Percentiles rank a stretch among this genome's conserved stretches.
Conservation (phyloP, 2,797 vertebrate genomes). For the Dermochelys coriacea region DNA sequence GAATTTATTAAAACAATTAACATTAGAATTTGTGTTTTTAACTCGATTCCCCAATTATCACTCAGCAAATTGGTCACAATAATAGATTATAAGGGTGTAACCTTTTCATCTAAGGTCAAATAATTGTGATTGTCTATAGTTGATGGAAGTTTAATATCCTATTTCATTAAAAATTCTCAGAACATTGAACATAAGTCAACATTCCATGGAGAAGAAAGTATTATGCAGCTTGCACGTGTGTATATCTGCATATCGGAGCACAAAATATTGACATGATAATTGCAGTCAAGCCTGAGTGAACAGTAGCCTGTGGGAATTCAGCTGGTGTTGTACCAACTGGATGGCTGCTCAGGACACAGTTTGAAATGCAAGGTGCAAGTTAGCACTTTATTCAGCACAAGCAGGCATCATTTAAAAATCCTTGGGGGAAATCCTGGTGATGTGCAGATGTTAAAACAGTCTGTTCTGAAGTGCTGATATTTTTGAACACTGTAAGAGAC, state of each 20-base stretch:
- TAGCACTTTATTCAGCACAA: conserved; percentile 91
- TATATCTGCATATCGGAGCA: conserved; percentile 90
- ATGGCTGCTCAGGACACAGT: conserved; percentile 95
- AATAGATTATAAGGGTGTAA: conserved; percentile 37
- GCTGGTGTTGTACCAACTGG: conserved; percentile 93
- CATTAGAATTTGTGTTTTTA: not conserved
- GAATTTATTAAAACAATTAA: not conserved
- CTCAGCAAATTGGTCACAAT: conserved; percentile 33
- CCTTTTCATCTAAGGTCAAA: conserved; percentile 77
- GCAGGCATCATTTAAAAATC: conserved; percentile 92
- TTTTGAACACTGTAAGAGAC: conserved; percentile 81
- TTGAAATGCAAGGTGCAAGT: conserved; percentile 93
- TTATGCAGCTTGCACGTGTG: conserved; percentile 88
- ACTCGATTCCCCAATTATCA: not conserved
- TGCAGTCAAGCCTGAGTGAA: conserved; percentile 92
- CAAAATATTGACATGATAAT: conserved; percentile 99
- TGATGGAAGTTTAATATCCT: conserved; percentile 81
- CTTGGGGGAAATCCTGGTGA: conserved; percentile 89
- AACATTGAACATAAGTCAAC: conserved; percentile 84
- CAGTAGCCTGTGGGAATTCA: conserved; percentile 90
- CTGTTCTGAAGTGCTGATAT: conserved; percentile 88
- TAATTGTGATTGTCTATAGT: conserved; percentile 77
- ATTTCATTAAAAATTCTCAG: conserved; percentile 85
- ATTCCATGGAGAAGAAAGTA: conserved; percentile 87
- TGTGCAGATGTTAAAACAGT: conserved; percentile 92